Evolutionary conservation across 2,797 vertebrate genomes (phyloP), one percentile per base, ranked within the genome.

Genomic region (Clarias laeviceps): DNA sequence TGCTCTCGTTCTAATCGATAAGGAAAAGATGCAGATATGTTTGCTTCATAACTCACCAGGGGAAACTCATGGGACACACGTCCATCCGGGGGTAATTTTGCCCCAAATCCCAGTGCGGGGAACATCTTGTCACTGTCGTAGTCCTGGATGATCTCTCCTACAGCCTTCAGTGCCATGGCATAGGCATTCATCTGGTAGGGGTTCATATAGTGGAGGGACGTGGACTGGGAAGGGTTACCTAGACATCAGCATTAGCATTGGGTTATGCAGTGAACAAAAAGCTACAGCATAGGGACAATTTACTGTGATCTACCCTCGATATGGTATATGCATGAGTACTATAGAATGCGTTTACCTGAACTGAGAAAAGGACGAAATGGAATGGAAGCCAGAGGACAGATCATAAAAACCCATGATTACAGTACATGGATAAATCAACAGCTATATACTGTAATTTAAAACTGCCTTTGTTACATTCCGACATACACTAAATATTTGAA

Each of bases 71-170:
- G 97, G 59, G 97, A 98, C 83, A 99, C 97, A 0, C 93, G 94
- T 50, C 98, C 97, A 0, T 99, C 98, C 0, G 98, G 97, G 0
- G 97, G 98, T 79, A 99, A 94, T 88, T 98, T 99, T 92, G 98
- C 98, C 0, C 98, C 98, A 2, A 99, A 99, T 40, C 98, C 98
- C 5, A 98, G 93, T 8, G 97, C 98, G 0, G 98, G 98, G 89
- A 98, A 99, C 96, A 98, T 97, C 94, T 98, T 99, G 93, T 98
- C 96, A 0, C 97, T 98, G 96, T 98, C 98, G 0, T 99, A 99
- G 93, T 99, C 97, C 93, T 99, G 98, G 91, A 99, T 98, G 91
- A 99, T 98, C 93, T 99, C 97, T 0, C 98, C 98, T 0, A 99
- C 97, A 0, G 98, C 97, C 27, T 96, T 97, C 90, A 99, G 96